Base-by-base conservation (phyloP, 1,140 invertebrate species). In the Elymnias hypermnestra region DNA sequence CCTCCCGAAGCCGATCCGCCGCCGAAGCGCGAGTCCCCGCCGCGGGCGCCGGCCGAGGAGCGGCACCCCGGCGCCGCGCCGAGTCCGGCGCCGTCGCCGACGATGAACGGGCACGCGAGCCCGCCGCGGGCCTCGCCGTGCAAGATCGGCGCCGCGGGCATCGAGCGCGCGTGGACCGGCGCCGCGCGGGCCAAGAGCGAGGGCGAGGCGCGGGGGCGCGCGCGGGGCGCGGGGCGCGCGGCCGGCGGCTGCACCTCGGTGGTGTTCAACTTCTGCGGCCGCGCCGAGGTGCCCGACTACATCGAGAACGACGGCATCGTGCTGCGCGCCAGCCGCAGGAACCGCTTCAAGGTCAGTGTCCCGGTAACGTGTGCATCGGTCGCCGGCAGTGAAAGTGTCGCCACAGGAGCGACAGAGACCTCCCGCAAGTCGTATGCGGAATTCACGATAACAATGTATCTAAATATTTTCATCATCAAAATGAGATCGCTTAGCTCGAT, bases 261-360 rank as follows among this genome's bases (percentile, higher is more conserved):
- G 83, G 93, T 96, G 33, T 96, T 96, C 79, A 95, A 96, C 84
- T 97, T 96, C 82, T 94, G 91, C 54, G 89, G 90, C 72, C 89
- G 92, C 58, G 94, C 93, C 73, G 92, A 93, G 57, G 93, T 95
- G 54, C 94, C 95, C 33, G 94, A 95, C 88, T 95, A 96, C 83
- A 94, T 96, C 71, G 93, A 95, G 77, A 95, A 95, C 84, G 94
- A 96, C 87, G 94, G 93, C 43, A 87, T 94, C 58, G 90, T 93
- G 41, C 89, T 91, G 42, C 89, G 89, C 55, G 88, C 88, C 67
- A 89, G 88, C 68, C 89, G 90, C 62, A 82, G 90, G 42, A 90
- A 92, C 64, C 89, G 90, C 57, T 89, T 90, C 52, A 94, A 92
- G 91, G 93, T 94, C 69, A 90, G 88, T 66, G n/a, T 10, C 18